Conservation (phyloP, 2,888 invertebrate genomes). For the Panopea generosa region DNA sequence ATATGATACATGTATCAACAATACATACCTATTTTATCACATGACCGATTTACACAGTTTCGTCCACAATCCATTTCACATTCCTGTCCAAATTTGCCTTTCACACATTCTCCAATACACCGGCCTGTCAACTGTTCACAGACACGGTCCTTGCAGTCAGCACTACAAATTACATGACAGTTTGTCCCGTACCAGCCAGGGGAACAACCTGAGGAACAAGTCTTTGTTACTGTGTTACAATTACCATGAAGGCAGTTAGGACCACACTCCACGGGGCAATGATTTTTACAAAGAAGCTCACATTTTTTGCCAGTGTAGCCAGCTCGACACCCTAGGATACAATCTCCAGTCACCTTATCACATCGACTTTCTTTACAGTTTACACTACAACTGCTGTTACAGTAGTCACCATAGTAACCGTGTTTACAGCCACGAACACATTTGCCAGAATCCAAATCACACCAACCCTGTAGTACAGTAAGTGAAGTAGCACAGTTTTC, state of each 20-base stretch:
- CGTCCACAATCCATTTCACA: slow-evolving; percentile 45
- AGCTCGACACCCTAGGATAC: slow-evolving; percentile 54
- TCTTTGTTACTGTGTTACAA: slow-evolving; percentile 15
- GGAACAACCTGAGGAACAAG: slow-evolving; percentile 52
- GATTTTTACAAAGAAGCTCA: slow-evolving; percentile 42
- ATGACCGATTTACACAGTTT: slow-evolving; percentile 35
- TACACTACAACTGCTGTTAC: slow-evolving; percentile 51
- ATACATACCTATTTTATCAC: slow-evolving; percentile 40
- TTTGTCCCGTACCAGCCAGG: slow-evolving; percentile 55
- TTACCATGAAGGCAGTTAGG: slow-evolving; percentile 30
- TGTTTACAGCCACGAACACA: slow-evolving; percentile 56
- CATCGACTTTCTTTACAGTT: slow-evolving; percentile 50
- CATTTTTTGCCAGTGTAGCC: slow-evolving; percentile 63
- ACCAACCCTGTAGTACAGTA: slow-evolving; percentile 10
- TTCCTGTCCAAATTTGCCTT: slow-evolving; percentile 45
- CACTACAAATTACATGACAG: slow-evolving; percentile 55
- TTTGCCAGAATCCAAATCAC: slow-evolving; percentile 50
- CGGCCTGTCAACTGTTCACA: slow-evolving; percentile 36
- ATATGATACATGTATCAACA: no score
- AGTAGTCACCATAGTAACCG: slow-evolving; percentile 60
- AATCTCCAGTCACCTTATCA: slow-evolving; percentile 40
- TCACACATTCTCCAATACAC: slow-evolving; percentile 42
- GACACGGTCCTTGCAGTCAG: slow-evolving; percentile 11
- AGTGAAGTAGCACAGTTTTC: slow-evolving; percentile 6
- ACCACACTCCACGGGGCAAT: slow-evolving; percentile 24